Evolutionary conservation across 1,140 invertebrate species (phyloP).

Genomic region (Drosophila equinoxialis): DNA sequence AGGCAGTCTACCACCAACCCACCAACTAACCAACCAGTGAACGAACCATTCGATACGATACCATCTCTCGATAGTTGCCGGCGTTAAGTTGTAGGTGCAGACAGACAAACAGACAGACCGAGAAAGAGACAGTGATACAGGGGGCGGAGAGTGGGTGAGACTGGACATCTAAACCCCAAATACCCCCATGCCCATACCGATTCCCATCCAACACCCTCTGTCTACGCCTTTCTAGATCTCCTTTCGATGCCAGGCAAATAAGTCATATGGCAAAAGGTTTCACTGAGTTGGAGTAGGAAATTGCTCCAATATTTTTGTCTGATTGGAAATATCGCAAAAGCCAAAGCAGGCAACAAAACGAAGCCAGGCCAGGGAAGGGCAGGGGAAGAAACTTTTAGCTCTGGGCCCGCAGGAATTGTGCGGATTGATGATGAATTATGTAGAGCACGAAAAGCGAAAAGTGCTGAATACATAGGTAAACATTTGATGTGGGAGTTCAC

Average conservation of each 20-base stretch:
- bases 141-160: slow-evolving; percentile 10
- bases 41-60: slow-evolving; percentile 24
- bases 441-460: slow-evolving; percentile 82
- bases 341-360: slow-evolving; percentile 11
- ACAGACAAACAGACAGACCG: slow-evolving; percentile 13
- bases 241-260: slow-evolving; percentile 59
- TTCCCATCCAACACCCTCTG: background rate
- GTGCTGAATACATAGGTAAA: slow-evolving; percentile 37
- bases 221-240: slow-evolving; percentile 8
- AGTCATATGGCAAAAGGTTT: slow-evolving; percentile 69
- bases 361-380: background rate
- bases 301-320: slow-evolving; percentile 78
- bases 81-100: slow-evolving; percentile 76
- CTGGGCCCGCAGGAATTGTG: slow-evolving; percentile 67
- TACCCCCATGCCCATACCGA: background rate
- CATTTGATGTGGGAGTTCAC: slow-evolving; percentile 70
- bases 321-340: slow-evolving; percentile 67
- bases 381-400: background rate
- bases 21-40: background rate
- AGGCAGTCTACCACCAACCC: slow-evolving; percentile 11
- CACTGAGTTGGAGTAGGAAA: slow-evolving; percentile 53
- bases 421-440: slow-evolving; percentile 83
- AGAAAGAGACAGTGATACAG: slow-evolving; percentile 1
- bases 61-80: slow-evolving; percentile 59
- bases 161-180: slow-evolving; percentile 55